Base-by-base conservation (phyloP, 2,888 invertebrate genomes). In the Rhodophaea formosa region DNA sequence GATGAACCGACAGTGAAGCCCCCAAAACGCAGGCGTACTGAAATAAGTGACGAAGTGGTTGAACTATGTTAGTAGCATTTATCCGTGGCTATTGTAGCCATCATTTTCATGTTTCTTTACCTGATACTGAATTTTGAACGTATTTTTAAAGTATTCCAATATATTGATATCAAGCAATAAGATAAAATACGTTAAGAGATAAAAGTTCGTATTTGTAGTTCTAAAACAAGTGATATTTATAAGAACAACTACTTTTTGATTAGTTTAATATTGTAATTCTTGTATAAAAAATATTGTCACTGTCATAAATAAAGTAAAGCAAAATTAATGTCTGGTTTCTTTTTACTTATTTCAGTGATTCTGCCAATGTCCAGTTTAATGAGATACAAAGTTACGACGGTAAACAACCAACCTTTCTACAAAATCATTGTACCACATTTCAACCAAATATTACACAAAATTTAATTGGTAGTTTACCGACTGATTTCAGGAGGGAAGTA, bases 21-120 rank as follows among this genome's bases (percentile, higher is more conserved):
- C 7, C 80, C 87, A 1, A 90, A 90, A 59, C 89, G 90, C 64
- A 81, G 86, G 75, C 88, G 89, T 66, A 76, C 75, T 0, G 85
- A 84, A 57, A 69, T 77, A 46, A 71, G 65, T 10, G 82, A 82
- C 32, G 88, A 88, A 62, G 70, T 88, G 1, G 86, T 90, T 0
- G 88, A 89, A 67, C 78, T 91, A 1, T 88, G 88, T 66, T 90
- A 87, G 42, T 15, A 29, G 0, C 15, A 17, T 8, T 10, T 10
- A 6, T 29, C 1, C 12, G n/a, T 47, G 35, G 46, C 46, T n/a
- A 10, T 16, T 6, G 17, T 16, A 12, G 51, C 35, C 35, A 7
- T 17, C 35, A 7, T 17, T 7, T 15, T 35, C 6, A 39, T 39
- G 16, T 51, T 51, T 35, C 51, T 35, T n/a, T 35, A 51, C 16